Evolutionary conservation across 2,797 vertebrate species (phyloP).

Genomic region (Crenichthys baileyi): DNA sequence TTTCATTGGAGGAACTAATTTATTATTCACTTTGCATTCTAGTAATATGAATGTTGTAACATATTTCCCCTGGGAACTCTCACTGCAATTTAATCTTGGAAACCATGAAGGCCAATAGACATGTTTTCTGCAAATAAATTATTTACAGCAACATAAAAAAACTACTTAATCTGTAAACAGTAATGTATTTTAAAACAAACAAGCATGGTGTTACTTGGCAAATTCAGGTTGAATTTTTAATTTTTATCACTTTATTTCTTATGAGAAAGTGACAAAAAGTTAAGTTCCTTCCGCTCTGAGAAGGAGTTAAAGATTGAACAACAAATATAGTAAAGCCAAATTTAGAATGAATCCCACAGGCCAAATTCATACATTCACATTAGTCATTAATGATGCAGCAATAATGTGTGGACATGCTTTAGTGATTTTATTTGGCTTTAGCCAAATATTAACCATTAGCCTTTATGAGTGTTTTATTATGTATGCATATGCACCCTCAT

Average conservation of each 20-base stretch:
- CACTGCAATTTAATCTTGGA: constrained; percentile 26
- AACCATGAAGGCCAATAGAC: constrained; percentile 32
- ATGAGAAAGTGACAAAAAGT: not conserved
- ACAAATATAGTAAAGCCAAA: not conserved
- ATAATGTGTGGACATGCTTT: constrained; percentile 3
- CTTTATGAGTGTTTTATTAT: constrained; percentile 2
- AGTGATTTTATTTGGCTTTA: not conserved
- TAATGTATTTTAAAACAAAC: not conserved
- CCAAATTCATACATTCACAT: not conserved
- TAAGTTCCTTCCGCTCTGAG: not conserved
- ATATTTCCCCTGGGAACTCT: constrained; percentile 52
- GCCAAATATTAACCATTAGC: not conserved
- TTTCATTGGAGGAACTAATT: constrained; percentile 36
- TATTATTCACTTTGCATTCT: constrained; percentile 36
- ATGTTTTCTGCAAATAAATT: constrained; percentile 53
- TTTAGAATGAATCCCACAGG: not conserved
- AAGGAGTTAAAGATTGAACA: not conserved
- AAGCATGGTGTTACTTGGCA: not conserved
- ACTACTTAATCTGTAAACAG: constrained; percentile 31
- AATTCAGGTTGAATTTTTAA: not conserved
- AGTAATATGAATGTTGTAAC: constrained; percentile 38
- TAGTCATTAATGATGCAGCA: not conserved
- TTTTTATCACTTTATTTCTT: not conserved
- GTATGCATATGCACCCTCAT: not conserved
- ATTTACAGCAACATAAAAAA: constrained; percentile 26